Evolutionary conservation across 2,797 vertebrate species (phyloP).

Genomic region (Mormyrops attenuatus): DNA sequence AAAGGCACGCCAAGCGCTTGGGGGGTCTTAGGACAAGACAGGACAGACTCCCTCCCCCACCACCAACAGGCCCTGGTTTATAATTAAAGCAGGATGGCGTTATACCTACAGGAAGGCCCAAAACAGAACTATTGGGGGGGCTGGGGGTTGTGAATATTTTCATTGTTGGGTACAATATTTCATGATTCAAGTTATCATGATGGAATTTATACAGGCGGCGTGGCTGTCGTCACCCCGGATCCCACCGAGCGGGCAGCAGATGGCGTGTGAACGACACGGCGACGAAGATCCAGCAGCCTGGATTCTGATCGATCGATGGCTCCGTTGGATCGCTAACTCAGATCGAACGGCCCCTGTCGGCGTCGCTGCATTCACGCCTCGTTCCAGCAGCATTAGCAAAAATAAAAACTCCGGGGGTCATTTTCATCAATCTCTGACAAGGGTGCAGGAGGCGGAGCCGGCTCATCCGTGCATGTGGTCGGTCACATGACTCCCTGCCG

Average conservation of each 20-base stretch:
- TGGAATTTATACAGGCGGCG: not conserved
- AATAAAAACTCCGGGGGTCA: conserved; percentile 84
- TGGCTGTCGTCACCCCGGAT: conserved; percentile 68
- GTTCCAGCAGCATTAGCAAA: conserved; percentile 78
- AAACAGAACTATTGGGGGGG: conserved; percentile 49
- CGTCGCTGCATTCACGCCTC: conserved; percentile 56
- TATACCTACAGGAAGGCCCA: conserved; percentile 64
- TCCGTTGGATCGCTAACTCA: conserved; percentile 96
- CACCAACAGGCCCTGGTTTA: conserved; percentile 57
- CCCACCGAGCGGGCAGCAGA: conserved; percentile 83
- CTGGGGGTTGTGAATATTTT: conserved; percentile 35
- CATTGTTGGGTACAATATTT: conserved; percentile 63
- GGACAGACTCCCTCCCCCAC: not conserved
- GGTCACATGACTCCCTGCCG: conserved; percentile 31
- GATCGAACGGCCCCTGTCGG: conserved; percentile 93
- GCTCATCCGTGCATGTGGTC: not conserved
- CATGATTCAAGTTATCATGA: not conserved
- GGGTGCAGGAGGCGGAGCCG: conserved; percentile 20
- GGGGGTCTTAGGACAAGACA: conserved; percentile 33
- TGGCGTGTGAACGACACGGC: conserved; percentile 95
- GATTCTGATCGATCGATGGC: conserved; percentile 99
- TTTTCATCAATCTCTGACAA: conserved; percentile 84
- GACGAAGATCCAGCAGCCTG: conserved; percentile 94
- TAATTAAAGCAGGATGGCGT: conserved; percentile 60
- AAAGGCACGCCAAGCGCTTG: conserved; percentile 52